Percentiles rank a stretch among this genome's conserved stretches.
Evolutionary conservation across 2,113 vertebrate species (phyloP).

Genomic region (Nesogale talazaci): DNA sequence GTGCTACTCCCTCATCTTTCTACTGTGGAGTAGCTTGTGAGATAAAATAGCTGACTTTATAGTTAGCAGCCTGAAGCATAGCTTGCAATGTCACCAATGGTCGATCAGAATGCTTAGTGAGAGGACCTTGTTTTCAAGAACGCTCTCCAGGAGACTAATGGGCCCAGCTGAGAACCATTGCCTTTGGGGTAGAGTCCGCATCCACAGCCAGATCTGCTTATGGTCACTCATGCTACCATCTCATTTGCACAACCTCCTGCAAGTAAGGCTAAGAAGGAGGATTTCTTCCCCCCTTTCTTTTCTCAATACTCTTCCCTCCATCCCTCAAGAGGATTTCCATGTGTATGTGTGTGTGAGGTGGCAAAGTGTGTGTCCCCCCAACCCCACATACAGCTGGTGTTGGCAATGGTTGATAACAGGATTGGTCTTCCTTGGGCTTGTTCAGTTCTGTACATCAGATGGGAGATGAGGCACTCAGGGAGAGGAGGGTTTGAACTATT

Average conservation of each 20-base stretch:
- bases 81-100: neutral
- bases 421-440: neutral
- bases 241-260: neutral
- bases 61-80: too few species aligned
- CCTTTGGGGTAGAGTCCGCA: neutral
- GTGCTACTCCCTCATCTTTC: too few species aligned
- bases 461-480: neutral
- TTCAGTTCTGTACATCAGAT: neutral
- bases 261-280: neutral
- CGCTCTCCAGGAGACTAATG: neutral
- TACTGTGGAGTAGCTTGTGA: too few species aligned
- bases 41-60: too few species aligned
- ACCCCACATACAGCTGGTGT: too few species aligned
- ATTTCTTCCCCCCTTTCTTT: neutral
- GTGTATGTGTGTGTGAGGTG: neutral
- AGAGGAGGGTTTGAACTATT: neutral
- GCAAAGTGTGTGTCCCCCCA: neutral
- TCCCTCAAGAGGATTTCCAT: neutral
- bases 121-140: neutral
- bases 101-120: neutral
- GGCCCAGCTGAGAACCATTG: neutral
- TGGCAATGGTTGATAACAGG: neutral
- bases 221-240: neutral
- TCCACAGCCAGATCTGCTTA: neutral
- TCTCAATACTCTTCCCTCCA: neutral